Percentiles rank a stretch among this genome's conserved stretches.
Conservation (phyloP, 2,113 vertebrate genomes). For the Oncorhynchus masou region DNA sequence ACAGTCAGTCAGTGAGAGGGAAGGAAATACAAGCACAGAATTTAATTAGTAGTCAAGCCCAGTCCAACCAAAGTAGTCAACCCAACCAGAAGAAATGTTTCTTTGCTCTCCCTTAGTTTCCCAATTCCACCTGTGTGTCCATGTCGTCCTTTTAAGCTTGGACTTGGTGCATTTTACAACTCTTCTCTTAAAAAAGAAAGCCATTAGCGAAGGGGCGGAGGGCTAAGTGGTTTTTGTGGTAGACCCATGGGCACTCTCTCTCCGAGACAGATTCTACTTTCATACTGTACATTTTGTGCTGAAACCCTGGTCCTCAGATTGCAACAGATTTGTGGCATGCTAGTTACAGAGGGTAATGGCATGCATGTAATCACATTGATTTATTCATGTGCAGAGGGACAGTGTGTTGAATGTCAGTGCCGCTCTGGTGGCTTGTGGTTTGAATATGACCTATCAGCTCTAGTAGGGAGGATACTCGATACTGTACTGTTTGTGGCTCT, state of each 20-base stretch:
- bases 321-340: constrained; percentile 35
- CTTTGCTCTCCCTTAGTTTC: constrained; percentile 2
- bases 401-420: constrained; percentile 3
- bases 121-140: constrained; percentile 28
- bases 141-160: constrained; percentile 54
- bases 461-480: background rate
- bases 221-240: constrained; percentile 75
- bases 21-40: background rate
- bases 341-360: constrained; percentile 16
- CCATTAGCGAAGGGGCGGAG: constrained; percentile 61
- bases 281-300: constrained; percentile 57
- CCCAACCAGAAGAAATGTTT: too few relatives aligned
- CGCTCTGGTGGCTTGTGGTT: background rate
- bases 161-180: constrained; percentile 39
- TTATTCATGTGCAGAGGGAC: constrained; percentile 1
- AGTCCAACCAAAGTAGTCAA: constrained; percentile 15
- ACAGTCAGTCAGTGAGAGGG: background rate
- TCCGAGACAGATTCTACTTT: constrained; percentile 53
- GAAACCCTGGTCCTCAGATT: constrained; percentile 46
- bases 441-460: background rate
- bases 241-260: constrained; percentile 57
- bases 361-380: constrained; percentile 4
- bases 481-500: background rate
- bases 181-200: constrained; percentile 63
- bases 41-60: background rate